These are phyloP conservation scores for Drosophila subobscura DNA, from an alignment of 1,140 invertebrate genomes.

Conservation along the genomic window DNA sequence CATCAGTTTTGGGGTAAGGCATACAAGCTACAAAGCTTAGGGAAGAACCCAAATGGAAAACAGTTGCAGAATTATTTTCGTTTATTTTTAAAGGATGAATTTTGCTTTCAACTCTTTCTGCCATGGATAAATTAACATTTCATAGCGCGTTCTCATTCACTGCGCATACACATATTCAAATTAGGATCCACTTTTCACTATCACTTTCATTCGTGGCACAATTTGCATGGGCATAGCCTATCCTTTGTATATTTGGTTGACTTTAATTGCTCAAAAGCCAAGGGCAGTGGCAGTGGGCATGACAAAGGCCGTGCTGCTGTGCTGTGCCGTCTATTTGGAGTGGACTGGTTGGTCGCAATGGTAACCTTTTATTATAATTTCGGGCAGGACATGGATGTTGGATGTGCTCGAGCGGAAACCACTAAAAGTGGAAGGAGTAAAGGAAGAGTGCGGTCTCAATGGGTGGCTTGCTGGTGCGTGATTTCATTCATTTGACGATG, in stretches of 20 bases:
- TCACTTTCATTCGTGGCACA: constrained; percentile 1
- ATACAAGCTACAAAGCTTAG: not conserved
- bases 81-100: no score
- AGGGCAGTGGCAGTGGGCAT: constrained; percentile 18
- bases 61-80: no score
- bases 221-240: constrained; percentile 1
- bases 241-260: constrained; percentile 39
- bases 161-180: constrained; percentile 4
- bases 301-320: no score
- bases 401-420: constrained; percentile 57
- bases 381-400: constrained; percentile 53
- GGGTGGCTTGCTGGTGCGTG: constrained; percentile 49
- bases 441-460: not conserved
- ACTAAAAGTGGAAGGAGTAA: constrained; percentile 29
- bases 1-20: not conserved
- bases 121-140: no score
- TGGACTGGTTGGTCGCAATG: constrained; percentile 47
- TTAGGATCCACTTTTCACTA: constrained; percentile 12
- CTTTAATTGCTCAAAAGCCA: constrained; percentile 64
- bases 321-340: constrained; percentile 30
- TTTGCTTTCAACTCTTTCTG: no score
- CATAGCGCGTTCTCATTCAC: no score
- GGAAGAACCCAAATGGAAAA: no score
- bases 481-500: constrained; percentile 62
- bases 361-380: constrained; percentile 79